phyloP scores from a whole-genome alignment of 2,113 vertebrate genomes.

The Garra rufa region DNA sequence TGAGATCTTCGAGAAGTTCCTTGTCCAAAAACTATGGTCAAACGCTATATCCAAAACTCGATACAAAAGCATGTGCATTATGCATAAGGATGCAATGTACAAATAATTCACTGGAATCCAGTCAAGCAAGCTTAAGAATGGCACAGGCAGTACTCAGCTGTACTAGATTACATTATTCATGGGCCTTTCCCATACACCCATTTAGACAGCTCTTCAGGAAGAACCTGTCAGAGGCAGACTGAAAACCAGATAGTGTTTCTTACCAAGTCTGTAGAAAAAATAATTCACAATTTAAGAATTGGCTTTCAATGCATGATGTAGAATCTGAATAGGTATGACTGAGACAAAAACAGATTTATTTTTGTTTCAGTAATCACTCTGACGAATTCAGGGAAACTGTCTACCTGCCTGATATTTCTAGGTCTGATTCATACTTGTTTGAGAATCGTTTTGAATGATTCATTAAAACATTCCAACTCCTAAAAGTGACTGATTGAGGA shows the following conservation, averaged over 20 bases:
- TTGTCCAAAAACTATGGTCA: neutral
- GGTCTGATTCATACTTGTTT: neutral
- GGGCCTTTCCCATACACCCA: neutral
- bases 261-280: too few relatives aligned
- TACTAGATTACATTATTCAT: slow-evolving; percentile 49
- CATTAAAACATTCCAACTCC: neutral
- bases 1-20: neutral
- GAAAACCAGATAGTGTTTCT: neutral
- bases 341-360: neutral
- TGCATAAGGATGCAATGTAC: slow-evolving; percentile 27
- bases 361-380: neutral
- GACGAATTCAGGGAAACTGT: too few relatives aligned
- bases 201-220: neutral
- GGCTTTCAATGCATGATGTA: neutral
- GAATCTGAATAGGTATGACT: neutral
- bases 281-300: neutral
- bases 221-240: neutral
- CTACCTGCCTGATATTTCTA: neutral
- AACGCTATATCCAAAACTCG: neutral
- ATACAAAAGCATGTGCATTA: slow-evolving; percentile 13
- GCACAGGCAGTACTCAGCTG: slow-evolving; percentile 20
- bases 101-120: slow-evolving; percentile 51
- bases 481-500: neutral
- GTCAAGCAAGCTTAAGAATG: slow-evolving; percentile 13
- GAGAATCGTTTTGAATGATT: neutral